Percentiles rank a stretch among this genome's conserved stretches.
phyloP scores from a whole-genome alignment of 2,113 vertebrate genomes.

The Cebidichthys violaceus region DNA sequence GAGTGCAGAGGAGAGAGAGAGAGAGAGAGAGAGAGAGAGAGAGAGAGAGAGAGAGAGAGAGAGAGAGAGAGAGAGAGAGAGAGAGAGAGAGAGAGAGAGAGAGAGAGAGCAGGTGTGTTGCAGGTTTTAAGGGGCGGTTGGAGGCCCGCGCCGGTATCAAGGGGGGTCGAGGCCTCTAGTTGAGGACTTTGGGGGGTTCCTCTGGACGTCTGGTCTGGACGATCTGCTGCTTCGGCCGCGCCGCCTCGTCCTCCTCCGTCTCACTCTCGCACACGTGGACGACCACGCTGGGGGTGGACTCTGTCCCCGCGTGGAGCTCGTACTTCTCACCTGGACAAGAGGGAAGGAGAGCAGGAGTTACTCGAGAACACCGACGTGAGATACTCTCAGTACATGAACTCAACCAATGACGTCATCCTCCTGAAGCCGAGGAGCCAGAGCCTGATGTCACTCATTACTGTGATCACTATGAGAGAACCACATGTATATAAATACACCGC shows the following conservation, averaged over 20 bases:
- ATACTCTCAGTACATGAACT: neutral
- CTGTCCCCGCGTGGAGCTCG: constrained; percentile 95
- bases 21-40: constrained; percentile 80
- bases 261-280: constrained; percentile 97
- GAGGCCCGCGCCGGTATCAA: constrained; percentile 50
- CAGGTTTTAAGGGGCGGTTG: constrained; percentile 68
- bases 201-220: constrained; percentile 94
- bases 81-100: constrained; percentile 78
- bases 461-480: too few relatives aligned
- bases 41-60: constrained; percentile 78
- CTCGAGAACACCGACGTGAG: neutral
- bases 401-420: neutral
- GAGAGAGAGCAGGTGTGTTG: constrained; percentile 79
- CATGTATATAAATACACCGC: neutral
- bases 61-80: constrained; percentile 78
- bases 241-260: constrained; percentile 90
- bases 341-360: neutral
- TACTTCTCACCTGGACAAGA: constrained; percentile 92
- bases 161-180: constrained; percentile 68
- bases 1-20: constrained; percentile 81
- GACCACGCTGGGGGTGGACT: constrained; percentile 97
- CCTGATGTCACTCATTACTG: too few relatives aligned
- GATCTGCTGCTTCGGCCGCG: constrained; percentile 93
- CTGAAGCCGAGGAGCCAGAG: neutral
- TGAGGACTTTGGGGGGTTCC: constrained; percentile 81